phyloP scores from a whole-genome alignment of 2,113 vertebrate species.

The Catharus fuscescens region DNA sequence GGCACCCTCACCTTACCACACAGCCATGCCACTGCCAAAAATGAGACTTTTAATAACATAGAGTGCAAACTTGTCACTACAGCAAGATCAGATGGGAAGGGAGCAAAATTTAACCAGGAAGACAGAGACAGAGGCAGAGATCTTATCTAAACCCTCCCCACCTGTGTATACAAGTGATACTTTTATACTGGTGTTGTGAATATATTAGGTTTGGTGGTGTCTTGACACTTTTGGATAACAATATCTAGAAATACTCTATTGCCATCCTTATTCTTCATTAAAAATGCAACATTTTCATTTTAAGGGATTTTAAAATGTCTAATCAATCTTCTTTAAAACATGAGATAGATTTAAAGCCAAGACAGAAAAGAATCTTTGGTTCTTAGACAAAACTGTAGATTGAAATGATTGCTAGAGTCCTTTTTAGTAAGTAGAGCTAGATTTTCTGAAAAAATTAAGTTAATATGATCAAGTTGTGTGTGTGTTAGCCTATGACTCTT shows the following conservation, averaged over 20 bases:
- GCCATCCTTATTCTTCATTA: constrained; percentile 40
- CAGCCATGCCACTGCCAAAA: not conserved
- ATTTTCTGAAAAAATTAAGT: not conserved
- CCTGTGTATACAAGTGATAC: not conserved
- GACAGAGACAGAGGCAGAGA: fast-evolving
- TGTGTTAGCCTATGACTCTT: not conserved
- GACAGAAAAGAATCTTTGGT: not conserved
- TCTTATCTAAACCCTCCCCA: not conserved
- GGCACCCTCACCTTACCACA: not conserved
- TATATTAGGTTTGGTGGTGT: not conserved
- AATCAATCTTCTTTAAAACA: constrained; percentile 35
- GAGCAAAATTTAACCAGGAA: not conserved
- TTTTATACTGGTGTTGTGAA: not conserved
- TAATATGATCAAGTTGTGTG: not conserved
- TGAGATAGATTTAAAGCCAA: not conserved
- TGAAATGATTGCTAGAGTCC: not conserved
- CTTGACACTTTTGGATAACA: not conserved
- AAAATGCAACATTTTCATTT: constrained; percentile 51
- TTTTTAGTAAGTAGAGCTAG: not conserved
- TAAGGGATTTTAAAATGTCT: constrained; percentile 25
- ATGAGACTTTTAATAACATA: not conserved
- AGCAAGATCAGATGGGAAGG: not conserved
- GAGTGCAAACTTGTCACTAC: not conserved
- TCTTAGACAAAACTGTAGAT: not conserved
- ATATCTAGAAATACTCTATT: constrained; percentile 4